Percentiles rank a stretch among this genome's conserved stretches.
Evolutionary conservation across 2,113 vertebrate species (phyloP).

Genomic region (Corydoras sp.): DNA sequence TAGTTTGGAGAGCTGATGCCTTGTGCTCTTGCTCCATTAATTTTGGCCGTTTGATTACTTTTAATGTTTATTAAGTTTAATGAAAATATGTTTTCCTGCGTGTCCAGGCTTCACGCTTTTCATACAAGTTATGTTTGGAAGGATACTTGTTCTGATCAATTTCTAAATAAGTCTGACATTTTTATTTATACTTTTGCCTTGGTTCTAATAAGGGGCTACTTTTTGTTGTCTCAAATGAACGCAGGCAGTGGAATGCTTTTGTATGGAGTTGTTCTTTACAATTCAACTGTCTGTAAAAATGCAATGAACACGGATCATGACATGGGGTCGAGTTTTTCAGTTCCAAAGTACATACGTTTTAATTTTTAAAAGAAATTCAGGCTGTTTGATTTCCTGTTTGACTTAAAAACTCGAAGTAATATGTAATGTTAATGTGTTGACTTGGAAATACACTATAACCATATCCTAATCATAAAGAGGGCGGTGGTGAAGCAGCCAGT

Average conservation of each 20-base stretch:
- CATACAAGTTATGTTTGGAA: constrained; percentile 6
- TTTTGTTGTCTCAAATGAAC: neutral
- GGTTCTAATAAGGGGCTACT: neutral
- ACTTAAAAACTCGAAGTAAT: too few relatives aligned
- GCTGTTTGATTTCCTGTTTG: neutral
- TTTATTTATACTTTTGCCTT: constrained; percentile 2
- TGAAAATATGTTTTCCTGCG: neutral
- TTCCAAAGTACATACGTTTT: neutral
- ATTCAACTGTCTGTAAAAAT: neutral
- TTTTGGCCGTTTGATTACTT: neutral
- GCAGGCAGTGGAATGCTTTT: neutral
- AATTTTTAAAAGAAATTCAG: too few relatives aligned
- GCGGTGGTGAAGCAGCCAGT: constrained; percentile 19
- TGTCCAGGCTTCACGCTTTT: constrained; percentile 1
- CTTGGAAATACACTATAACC: constrained; percentile 51
- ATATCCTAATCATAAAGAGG: constrained; percentile 28
- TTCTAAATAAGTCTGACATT: too few relatives aligned
- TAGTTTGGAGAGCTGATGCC: constrained; percentile 13
- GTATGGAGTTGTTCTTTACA: constrained; percentile 8
- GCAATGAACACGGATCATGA: neutral
- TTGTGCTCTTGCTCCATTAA: neutral
- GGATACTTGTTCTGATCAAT: neutral
- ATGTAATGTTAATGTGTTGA: constrained; percentile 16
- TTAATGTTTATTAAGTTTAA: neutral
- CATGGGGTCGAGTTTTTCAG: neutral